Evolutionary conservation across 2,888 invertebrate species (phyloP), one percentile per base, ranked within the genome.

Genomic region (Calephelis perditalis): DNA sequence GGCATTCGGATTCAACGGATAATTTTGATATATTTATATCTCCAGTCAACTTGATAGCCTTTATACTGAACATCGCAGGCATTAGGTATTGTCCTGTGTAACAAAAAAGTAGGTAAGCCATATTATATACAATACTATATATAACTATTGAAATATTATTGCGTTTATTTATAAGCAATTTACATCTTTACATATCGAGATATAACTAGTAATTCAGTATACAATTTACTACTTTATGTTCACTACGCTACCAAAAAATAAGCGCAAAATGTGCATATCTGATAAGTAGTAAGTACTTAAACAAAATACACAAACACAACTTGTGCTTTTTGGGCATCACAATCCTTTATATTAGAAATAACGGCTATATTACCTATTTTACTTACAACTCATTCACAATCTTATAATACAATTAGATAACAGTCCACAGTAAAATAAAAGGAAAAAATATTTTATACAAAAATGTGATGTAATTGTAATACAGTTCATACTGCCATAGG

Each of bases 1-100:
- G 82, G 84, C 86, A 85, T 85, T 86, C 79, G 81, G 82, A 84
- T 73, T 84, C 86, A 82, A 68, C 71, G 82, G 84, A 87, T 86
- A 86, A 82, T 81, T 60, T 60, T 60, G 77, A 77, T 73, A 76
- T 78, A 76, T 86, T 87, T 86, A 26, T 26, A 87, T 84, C 84
- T 81, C 77, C 79, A 73, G 74, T 78, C 77, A 84, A 79, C 72
- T 81, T 82, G 78, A 79, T 79, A 82, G 78, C 82, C 84, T 84
- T 86, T 83, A 79, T 78, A 77, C 82, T 84, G 86, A 87, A 87
- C 86, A 85, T 84, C 79, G 70, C 84, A 87, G 86, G 89, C 88
- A 76, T 83, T 81, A 69, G 61, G 64, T 70, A 84, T 83, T 85
- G 83, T 81, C 86, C 84, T 73, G 75, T 84, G 81, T 81, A 84